These are phyloP conservation scores for Zaprionus camerounensis DNA, from an alignment of 1,140 invertebrate genomes.

Conservation along the genomic window DNA sequence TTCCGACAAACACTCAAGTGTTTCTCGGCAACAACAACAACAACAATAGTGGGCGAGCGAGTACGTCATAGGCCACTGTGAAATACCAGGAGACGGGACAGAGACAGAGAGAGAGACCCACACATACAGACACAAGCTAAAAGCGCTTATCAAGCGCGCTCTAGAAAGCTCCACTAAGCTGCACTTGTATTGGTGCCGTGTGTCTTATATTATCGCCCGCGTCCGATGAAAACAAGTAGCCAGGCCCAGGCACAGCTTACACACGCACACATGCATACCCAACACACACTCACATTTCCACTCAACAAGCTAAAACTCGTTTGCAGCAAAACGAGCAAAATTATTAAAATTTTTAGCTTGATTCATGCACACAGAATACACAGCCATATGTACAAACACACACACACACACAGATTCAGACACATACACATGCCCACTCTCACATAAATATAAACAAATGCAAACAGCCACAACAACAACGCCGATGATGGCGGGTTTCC, in stretches of 20 bases:
- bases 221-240: constrained; percentile 65
- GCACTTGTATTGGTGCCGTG: constrained; percentile 48
- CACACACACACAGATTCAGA: constrained; percentile 12
- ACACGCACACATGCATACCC: constrained; percentile 14
- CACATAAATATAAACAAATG: constrained; percentile 54
- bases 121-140: constrained; percentile 9
- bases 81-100: constrained; percentile 4
- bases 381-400: not conserved
- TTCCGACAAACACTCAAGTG: constrained; percentile 70
- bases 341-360: constrained; percentile 82
- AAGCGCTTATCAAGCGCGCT: constrained; percentile 75
- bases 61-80: constrained; percentile 48
- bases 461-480: constrained; percentile 36
- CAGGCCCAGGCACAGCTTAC: constrained; percentile 42
- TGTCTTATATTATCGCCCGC: constrained; percentile 62
- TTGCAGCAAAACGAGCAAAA: constrained; percentile 66
- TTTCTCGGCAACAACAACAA: constrained; percentile 17
- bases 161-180: constrained; percentile 52
- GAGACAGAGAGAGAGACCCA: constrained; percentile 28
- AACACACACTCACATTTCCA: constrained; percentile 22
- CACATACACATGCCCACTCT: constrained; percentile 30
- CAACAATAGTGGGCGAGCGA: constrained; percentile 22
- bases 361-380: constrained; percentile 65
- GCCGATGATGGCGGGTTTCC: constrained; percentile 73
- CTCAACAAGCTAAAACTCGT: constrained; percentile 79